Evolutionary conservation across 2,797 vertebrate species (phyloP).

Genomic region (Bufotes viridis): DNA sequence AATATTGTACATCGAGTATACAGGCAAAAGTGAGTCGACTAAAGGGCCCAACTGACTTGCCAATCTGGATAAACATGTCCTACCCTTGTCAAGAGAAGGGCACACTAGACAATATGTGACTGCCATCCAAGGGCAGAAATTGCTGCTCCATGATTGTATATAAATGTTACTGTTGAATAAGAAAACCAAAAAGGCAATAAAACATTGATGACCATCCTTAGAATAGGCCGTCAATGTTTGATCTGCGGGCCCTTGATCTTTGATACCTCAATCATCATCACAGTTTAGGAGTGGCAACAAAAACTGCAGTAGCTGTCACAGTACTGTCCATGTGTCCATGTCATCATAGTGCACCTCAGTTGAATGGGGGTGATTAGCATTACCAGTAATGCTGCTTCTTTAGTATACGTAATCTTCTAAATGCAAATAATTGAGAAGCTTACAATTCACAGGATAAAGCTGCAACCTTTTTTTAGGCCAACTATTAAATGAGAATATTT

Average conservation of each 20-base stretch:
- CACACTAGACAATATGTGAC: neutral
- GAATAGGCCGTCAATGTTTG: neutral
- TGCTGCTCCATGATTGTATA: too few species aligned
- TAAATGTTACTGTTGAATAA: too few species aligned
- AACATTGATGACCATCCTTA: neutral
- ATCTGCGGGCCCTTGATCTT: neutral
- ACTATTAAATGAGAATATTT: too few species aligned
- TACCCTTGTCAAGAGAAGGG: neutral
- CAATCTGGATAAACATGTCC: neutral
- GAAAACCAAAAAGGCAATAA: too few species aligned
- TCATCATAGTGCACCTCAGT: too few species aligned
- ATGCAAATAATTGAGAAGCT: too few species aligned
- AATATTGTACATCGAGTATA: neutral
- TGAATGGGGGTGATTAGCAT: neutral
- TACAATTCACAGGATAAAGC: too few species aligned
- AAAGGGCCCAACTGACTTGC: neutral
- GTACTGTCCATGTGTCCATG: neutral
- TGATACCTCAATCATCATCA: neutral
- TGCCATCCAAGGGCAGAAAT: too few species aligned
- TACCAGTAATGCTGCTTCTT: neutral
- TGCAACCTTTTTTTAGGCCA: too few species aligned
- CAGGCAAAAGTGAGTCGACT: neutral
- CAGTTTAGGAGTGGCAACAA: neutral
- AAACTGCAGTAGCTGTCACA: neutral
- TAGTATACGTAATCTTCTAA: too few species aligned